phyloP scores from a whole-genome alignment of 2,113 vertebrate species.

The Isichthys henryi region DNA sequence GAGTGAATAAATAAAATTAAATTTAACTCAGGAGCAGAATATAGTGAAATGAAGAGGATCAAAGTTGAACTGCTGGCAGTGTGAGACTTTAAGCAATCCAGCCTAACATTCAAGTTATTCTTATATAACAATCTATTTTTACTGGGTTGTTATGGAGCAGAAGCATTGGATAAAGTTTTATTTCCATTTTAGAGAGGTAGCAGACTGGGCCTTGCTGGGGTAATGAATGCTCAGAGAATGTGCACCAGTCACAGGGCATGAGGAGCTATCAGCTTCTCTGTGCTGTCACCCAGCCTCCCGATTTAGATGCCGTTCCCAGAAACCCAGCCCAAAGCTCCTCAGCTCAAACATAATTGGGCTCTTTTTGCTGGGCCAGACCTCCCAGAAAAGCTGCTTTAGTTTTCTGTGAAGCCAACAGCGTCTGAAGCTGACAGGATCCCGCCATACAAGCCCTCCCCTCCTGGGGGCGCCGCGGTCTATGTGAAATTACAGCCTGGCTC shows the following conservation, averaged over 20 bases:
- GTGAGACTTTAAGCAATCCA: neutral
- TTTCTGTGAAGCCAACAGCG: neutral
- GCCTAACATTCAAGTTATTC: neutral
- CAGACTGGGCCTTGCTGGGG: neutral
- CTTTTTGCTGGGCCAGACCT: neutral
- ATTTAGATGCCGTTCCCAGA: neutral
- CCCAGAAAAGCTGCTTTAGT: constrained; percentile 1
- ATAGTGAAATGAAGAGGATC: neutral
- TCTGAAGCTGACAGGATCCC: constrained; percentile 1
- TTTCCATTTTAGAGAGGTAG: neutral
- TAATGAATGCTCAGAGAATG: neutral
- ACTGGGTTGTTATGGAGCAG: neutral
- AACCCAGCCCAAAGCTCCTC: neutral
- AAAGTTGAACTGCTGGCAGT: neutral
- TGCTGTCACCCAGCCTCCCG: neutral
- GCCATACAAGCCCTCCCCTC: neutral
- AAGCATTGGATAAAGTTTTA: neutral
- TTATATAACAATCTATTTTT: neutral
- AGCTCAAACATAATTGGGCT: neutral
- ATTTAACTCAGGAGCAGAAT: neutral
- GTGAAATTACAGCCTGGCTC: neutral
- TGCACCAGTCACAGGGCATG: neutral
- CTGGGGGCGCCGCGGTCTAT: neutral
- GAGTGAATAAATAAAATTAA: neutral
- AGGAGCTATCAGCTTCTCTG: neutral